phyloP scores from a whole-genome alignment of 2,888 invertebrate species.

The Eumacrocentrus americanus region DNA sequence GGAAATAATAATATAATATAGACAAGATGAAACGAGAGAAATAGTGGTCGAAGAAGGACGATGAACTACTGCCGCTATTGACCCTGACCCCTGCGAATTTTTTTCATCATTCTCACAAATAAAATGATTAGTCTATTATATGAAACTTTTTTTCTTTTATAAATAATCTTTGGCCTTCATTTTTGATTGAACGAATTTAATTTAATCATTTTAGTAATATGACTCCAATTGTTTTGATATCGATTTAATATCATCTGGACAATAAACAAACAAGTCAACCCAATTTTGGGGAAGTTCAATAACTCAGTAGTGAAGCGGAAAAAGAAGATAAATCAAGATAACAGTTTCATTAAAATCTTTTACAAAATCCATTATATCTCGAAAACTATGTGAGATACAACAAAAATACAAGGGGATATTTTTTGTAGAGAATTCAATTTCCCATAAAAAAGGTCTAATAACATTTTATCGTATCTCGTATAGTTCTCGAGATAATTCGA shows the following conservation, averaged over 20 bases:
- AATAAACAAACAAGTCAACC: not conserved
- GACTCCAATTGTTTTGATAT: not conserved
- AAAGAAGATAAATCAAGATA: too few relatives aligned
- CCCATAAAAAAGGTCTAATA: too few relatives aligned
- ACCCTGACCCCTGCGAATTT: slow-evolving; percentile 17
- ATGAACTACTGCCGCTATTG: slow-evolving; percentile 17
- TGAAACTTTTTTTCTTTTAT: not conserved
- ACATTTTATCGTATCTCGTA: too few relatives aligned
- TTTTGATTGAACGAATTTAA: too few relatives aligned
- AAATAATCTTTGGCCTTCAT: not conserved
- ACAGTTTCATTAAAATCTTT: too few relatives aligned
- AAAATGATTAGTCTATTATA: not conserved
- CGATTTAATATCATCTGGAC: not conserved
- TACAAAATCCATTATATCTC: too few relatives aligned
- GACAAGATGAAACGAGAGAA: slow-evolving; percentile 5
- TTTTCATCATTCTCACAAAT: not conserved
- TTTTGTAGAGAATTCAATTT: too few relatives aligned
- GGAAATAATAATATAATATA: not conserved
- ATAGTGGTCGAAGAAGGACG: slow-evolving; percentile 3
- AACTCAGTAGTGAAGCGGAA: too few relatives aligned
- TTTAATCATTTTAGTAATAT: not conserved
- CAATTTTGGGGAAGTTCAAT: too few relatives aligned
- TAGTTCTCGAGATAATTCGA: too few relatives aligned
- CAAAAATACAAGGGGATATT: too few relatives aligned
- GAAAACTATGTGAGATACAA: too few relatives aligned